phyloP scores from a whole-genome alignment of 2,888 invertebrate genomes.

The Venustoraphidia nigricollis region DNA sequence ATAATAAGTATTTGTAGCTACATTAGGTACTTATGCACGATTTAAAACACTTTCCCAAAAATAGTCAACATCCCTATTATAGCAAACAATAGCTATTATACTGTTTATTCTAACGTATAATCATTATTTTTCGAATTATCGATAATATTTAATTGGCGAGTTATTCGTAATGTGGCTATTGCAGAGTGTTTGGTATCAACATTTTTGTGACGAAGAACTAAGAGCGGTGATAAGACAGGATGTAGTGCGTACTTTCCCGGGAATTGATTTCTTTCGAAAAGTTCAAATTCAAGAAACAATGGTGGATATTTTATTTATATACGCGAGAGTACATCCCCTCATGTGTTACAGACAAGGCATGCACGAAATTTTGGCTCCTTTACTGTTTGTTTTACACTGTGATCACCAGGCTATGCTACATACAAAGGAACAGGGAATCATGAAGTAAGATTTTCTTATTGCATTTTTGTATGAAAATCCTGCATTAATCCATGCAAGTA shows the following conservation, averaged over 20 bases:
- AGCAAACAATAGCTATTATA: no score
- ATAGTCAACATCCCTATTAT: no score
- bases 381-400: constrained; percentile 58
- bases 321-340: constrained; percentile 47
- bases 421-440: constrained; percentile 33
- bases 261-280: constrained; percentile 61
- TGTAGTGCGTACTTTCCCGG: constrained; percentile 71
- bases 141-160: neutral
- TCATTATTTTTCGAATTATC: no score
- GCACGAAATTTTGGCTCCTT: constrained; percentile 73
- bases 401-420: constrained; percentile 56
- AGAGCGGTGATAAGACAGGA: constrained; percentile 62
- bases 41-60: no score
- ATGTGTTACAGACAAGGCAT: constrained; percentile 73
- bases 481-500: no score
- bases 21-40: no score
- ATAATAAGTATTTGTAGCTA: no score
- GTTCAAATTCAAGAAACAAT: constrained; percentile 53
- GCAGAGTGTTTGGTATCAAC: constrained; percentile 75
- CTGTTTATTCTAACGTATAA: no score
- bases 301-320: constrained; percentile 45
- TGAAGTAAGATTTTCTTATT: constrained; percentile 19
- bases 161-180: constrained; percentile 15
- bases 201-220: constrained; percentile 66
- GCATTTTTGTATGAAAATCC: neutral